Conservation (phyloP, 1,140 invertebrate genomes). For the Dreissena rostriformis region DNA sequence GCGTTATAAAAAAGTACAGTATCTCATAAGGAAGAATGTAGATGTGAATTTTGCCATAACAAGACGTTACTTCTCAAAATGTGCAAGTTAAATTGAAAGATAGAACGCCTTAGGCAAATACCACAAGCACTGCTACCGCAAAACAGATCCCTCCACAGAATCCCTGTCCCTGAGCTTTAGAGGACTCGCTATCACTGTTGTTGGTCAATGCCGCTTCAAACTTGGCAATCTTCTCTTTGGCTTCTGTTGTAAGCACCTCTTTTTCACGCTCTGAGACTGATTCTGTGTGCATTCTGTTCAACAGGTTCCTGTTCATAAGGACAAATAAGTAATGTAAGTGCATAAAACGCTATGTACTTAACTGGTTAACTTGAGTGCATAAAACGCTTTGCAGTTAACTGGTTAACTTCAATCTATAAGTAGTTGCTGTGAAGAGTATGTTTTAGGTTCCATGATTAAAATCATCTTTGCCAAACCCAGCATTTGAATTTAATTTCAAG, state of each 20-base stretch:
- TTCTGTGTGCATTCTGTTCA: constrained; percentile 57
- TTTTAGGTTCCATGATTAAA: too few species aligned
- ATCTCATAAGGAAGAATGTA: too few species aligned
- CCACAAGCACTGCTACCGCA: constrained; percentile 61
- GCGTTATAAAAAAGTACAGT: too few species aligned
- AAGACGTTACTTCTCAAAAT: too few species aligned
- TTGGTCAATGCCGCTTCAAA: constrained; percentile 56
- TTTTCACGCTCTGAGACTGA: constrained; percentile 54
- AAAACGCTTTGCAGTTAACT: neutral
- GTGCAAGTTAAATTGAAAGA: too few species aligned
- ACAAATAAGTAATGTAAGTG: neutral
- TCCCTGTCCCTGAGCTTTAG: constrained; percentile 54
- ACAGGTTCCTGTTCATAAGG: constrained; percentile 61
- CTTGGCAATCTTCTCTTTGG: constrained; percentile 47
- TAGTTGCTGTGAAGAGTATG: too few species aligned
- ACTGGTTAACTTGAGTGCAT: neutral
- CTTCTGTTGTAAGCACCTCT: constrained; percentile 45
- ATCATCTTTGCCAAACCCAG: too few species aligned
- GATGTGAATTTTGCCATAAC: too few species aligned
- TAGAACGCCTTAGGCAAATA: constrained; percentile 39
- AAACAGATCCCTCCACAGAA: constrained; percentile 70
- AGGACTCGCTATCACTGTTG: neutral
- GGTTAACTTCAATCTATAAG: too few species aligned
- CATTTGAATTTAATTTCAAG: too few species aligned
- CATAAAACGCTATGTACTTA: neutral